These are phyloP conservation scores for Neodiprion fabricii DNA, from an alignment of 1,140 invertebrate species.

Conservation along the genomic window DNA sequence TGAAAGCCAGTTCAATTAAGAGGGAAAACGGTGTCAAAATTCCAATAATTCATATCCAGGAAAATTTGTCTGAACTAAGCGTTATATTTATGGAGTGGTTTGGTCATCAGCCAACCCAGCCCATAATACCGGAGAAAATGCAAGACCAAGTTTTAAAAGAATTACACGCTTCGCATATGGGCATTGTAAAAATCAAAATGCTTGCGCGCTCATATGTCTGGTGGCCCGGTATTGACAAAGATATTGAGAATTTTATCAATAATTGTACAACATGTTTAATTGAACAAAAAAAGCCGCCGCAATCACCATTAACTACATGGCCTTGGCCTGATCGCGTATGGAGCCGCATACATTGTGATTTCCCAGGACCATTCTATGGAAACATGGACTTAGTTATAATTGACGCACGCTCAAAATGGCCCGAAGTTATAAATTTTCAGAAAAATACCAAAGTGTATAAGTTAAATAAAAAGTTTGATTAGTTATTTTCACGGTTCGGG, in stretches of 20 bases:
- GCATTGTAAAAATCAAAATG: constrained; percentile 55
- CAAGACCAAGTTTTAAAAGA: constrained; percentile 35
- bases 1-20: too few relatives aligned
- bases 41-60: too few relatives aligned
- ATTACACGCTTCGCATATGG: constrained; percentile 53
- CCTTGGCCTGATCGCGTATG: constrained; percentile 7
- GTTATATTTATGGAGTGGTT: too few relatives aligned
- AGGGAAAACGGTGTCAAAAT: too few relatives aligned
- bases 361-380: constrained; percentile 21
- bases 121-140: constrained; percentile 38
- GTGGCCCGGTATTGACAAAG: constrained; percentile 56
- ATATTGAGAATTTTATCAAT: constrained; percentile 44
- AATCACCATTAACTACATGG: constrained; percentile 15
- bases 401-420: constrained; percentile 30
- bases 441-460: constrained; percentile 6
- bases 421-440: constrained; percentile 21
- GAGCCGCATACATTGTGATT: constrained; percentile 20
- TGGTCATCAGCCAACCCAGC: too few relatives aligned
- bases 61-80: too few relatives aligned
- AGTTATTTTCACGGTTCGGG: constrained; percentile 30
- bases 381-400: constrained; percentile 18
- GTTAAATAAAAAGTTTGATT: constrained; percentile 18
- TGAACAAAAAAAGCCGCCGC: constrained; percentile 12
- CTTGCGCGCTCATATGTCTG: constrained; percentile 51
- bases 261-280: constrained; percentile 37